Base-by-base conservation (phyloP, 2,113 vertebrate species). In the Lophotis ruficrista region DNA sequence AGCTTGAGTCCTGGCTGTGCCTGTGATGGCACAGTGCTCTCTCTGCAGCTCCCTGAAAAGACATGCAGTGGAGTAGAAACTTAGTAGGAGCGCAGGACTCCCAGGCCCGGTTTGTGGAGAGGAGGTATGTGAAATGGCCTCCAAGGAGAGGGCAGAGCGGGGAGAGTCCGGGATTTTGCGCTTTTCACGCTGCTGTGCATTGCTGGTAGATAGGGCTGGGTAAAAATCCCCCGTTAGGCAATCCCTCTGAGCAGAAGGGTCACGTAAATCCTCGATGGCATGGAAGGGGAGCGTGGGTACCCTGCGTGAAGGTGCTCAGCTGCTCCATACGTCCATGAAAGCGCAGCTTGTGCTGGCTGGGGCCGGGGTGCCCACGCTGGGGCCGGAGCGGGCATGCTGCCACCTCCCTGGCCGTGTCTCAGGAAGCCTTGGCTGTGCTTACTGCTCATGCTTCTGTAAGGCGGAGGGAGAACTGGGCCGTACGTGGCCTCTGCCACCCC, bases 281-380 rank as follows among this genome's bases (percentile, higher is more conserved):
- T 16, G 14, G 57, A 41, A 27, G 19, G 5, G 1, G 27, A 24
- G 17, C 2, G 38, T 19, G 33, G 9, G 24, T 45, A 31, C 33
- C 14, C 37, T 6, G 4, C 1, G 1, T 22, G 24, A 11, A n/a
- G 31, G 17, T 21, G 5, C 68, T 75, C 11, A 1, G 12, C 7
- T 38, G 23, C 30, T 71, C 68, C 4, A 1, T 16, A 1, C 4
- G 0, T 1, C 5, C 6, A 1, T 4, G 35, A 4, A 11, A 7
- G 27, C 7, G 3, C 50, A 50, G 76, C 50, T 25, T 25, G 54
- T 1, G 5, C 38, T 45, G 62, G 62, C 56, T 13, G 21, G 62
- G 38, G 41, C 54, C 31, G 57, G 53, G 19, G 37, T 70, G 37
- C 28, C 53, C 3, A 0, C 2, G 22, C 75, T 47, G 54, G 86